These are phyloP conservation scores for Capra hircus DNA, from an alignment of 2,113 vertebrate species.

Conservation along the genomic window DNA sequence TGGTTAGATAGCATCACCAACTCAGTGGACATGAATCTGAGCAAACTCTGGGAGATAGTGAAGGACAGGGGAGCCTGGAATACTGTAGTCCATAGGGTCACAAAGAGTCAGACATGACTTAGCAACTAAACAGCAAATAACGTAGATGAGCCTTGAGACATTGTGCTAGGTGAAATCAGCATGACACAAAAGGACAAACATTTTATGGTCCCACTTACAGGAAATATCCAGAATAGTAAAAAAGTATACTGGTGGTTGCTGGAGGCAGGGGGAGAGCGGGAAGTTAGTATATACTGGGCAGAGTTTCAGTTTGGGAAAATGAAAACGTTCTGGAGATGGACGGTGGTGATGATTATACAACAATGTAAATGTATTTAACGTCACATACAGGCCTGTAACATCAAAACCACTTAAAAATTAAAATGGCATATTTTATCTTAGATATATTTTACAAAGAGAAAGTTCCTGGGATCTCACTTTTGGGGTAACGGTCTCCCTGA, in stretches of 20 bases:
- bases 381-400: neutral
- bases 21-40: neutral
- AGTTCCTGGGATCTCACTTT: neutral
- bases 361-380: neutral
- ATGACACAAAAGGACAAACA: neutral
- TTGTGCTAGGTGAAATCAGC: neutral
- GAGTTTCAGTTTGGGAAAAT: neutral
- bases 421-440: neutral
- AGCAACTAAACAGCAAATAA: neutral
- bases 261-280: neutral
- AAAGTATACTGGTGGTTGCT: neutral
- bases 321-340: neutral
- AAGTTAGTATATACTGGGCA: neutral
- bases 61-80: neutral
- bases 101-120: neutral
- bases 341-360: neutral
- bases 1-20: neutral
- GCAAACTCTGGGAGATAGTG: neutral
- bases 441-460: conserved; percentile 13
- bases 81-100: neutral
- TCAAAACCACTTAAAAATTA: neutral
- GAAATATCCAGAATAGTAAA: neutral
- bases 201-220: neutral
- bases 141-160: neutral
- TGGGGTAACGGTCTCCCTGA: neutral